Base-by-base conservation (phyloP, 2,797 vertebrate species). In the Hylomyscus alleni region DNA sequence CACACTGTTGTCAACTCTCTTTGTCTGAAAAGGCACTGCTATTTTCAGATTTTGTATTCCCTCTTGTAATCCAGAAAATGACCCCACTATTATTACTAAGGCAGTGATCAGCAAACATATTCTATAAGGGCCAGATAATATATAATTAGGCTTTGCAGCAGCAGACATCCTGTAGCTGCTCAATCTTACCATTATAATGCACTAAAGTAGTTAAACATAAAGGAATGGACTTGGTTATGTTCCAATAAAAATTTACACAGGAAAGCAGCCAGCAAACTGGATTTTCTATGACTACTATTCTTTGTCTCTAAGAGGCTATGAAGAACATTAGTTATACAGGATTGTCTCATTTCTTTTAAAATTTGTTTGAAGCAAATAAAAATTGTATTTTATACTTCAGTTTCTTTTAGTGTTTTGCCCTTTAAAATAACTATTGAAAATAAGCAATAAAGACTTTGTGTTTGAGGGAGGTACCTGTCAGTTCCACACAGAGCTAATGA, bases 381-480 rank as follows among this genome's bases (percentile, higher is more conserved):
- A 89, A 84, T 95, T 92, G 62, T 88, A 54, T 86, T 89, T 92
- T 91, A 47, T 22, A n/a, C 92, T 88, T 85, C 29, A 52, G 52
- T 87, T 93, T 54, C 12, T 62, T 78, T 92, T 80, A 82, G 19
- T 76, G 83, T 87, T 75, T 47, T 95, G 29, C 34, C 72, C 85
- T 95, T 97, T 75, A 94, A 88, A 84, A 78, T 77, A 37, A 83
- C 47, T 95, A 24, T 90, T 90, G 95, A 94, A 94, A 90, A 83
- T 86, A 87, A 93, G 89, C n/a, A 85, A 52, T 86, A 65, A 95
- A 86, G 37, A 83, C 54, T 91, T 93, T 52, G 52, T 80, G 0
- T 86, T 75, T 50, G 88, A 62, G 78, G n/a, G 19, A 54, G 17
- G 52, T 78, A n/a, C 10, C 19, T 85, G 22, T 78, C 76, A 60